phyloP scores from a whole-genome alignment of 30 jellyfish, hydroid and myxozoan genomes.

The Thelohanellus kitauei region DNA sequence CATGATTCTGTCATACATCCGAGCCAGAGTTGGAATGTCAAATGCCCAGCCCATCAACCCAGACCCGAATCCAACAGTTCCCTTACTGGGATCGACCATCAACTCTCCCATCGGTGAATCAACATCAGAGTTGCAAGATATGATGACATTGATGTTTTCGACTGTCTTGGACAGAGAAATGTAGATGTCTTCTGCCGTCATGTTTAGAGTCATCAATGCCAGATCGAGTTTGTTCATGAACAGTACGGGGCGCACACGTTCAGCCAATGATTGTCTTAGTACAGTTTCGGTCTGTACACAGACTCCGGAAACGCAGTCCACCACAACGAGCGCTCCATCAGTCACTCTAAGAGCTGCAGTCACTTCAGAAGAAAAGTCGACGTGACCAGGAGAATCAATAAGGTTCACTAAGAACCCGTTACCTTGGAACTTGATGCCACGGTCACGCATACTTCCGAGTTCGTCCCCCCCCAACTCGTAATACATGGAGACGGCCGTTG shows the following conservation, averaged over 20 bases:
- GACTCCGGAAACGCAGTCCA: constrained; percentile 96
- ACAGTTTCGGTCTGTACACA: constrained; percentile 99
- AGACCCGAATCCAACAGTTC: constrained; percentile 97
- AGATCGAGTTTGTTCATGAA: constrained; percentile 99
- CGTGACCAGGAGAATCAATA: constrained; percentile 98
- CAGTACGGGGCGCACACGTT: constrained; percentile 67
- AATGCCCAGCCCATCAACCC: constrained; percentile 99
- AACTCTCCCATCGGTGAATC: constrained; percentile 93
- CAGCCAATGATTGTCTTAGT: constrained; percentile 86
- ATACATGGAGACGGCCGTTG: constrained; percentile 98
- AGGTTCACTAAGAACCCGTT: constrained; percentile 79
- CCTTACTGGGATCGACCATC: constrained; percentile 58
- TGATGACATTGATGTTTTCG: constrained; percentile 80
- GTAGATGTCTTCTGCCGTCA: constrained; percentile 69
- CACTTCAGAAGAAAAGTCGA: constrained; percentile 95
- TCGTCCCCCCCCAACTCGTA: constrained; percentile 50
- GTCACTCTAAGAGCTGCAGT: constrained; percentile 99
- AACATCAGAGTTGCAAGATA: constrained; percentile 59
- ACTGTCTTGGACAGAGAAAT: constrained; percentile 59
- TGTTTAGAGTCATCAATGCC: constrained; percentile 58
- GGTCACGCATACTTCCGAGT: constrained; percentile 20
- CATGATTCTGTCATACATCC: no score
- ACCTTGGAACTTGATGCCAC: constrained; percentile 25
- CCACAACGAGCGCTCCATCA: constrained; percentile 99
- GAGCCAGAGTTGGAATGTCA: constrained; percentile 65